A percentile compares a stretch with the other conserved stretches of the same genome.
These are phyloP conservation scores for Anhinga rufa DNA, from an alignment of 2,113 vertebrate genomes.

Conservation along the genomic window DNA sequence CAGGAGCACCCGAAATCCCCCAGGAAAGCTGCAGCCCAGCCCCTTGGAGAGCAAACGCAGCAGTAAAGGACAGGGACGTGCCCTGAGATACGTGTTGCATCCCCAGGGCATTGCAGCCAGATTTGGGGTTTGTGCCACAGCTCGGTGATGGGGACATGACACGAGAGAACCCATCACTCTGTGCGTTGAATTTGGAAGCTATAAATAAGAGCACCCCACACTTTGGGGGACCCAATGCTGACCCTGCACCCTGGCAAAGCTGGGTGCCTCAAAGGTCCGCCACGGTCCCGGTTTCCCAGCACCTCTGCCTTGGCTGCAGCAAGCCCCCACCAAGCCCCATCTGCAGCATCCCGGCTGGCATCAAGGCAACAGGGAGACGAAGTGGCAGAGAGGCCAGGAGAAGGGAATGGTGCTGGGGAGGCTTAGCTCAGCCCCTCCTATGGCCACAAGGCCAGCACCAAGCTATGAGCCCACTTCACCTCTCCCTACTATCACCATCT, in stretches of 20 bases:
- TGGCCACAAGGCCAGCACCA: background rate
- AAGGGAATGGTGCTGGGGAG: background rate
- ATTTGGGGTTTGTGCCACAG: background rate
- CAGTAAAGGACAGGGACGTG: background rate
- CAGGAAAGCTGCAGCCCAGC: background rate
- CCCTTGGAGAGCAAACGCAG: background rate
- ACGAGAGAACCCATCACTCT: background rate
- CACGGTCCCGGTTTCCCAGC: accelerated
- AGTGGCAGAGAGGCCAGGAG: background rate
- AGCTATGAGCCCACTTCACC: background rate
- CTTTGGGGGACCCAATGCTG: background rate
- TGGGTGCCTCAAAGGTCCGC: background rate
- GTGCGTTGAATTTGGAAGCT: constrained; percentile 1
- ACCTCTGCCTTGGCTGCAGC: background rate
- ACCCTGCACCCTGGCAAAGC: background rate
- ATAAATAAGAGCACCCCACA: background rate
- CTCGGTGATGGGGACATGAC: background rate
- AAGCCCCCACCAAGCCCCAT: accelerated
- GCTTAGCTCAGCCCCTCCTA: background rate
- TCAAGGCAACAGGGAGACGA: background rate
- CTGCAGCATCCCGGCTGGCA: background rate
- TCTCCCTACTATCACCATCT: background rate
- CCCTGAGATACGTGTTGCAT: background rate
- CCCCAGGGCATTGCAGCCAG: background rate
- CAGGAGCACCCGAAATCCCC: background rate